These are phyloP conservation scores for Perizoma affinitatum DNA, from an alignment of 2,888 invertebrate genomes.

Conservation along the genomic window DNA sequence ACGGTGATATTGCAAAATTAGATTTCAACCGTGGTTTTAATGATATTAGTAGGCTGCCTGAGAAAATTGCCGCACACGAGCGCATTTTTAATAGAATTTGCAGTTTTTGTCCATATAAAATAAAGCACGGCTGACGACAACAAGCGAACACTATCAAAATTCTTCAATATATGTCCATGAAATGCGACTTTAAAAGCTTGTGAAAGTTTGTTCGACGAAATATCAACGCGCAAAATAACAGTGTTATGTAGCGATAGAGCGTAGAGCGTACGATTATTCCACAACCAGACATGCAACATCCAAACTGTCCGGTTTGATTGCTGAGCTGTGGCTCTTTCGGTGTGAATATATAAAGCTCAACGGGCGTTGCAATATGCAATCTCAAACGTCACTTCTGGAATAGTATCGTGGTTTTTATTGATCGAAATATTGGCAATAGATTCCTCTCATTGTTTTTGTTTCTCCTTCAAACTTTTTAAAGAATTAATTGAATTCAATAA, in stretches of 20 bases:
- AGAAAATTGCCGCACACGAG: slow-evolving; percentile 15
- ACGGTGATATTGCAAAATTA: slow-evolving; percentile 30
- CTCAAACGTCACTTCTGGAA: background rate
- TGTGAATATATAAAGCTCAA: background rate
- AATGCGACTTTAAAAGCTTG: too few relatives aligned
- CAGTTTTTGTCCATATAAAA: background rate
- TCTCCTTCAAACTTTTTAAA: background rate
- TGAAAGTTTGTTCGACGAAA: too few relatives aligned
- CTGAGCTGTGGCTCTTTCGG: background rate
- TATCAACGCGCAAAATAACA: background rate
- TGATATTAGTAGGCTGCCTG: slow-evolving; percentile 22
- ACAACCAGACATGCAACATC: too few relatives aligned
- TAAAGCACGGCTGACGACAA: background rate
- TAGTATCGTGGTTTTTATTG: too few relatives aligned
- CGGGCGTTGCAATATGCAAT: background rate
- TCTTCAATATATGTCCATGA: too few relatives aligned
- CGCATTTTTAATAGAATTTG: background rate
- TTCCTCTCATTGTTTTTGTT: too few relatives aligned
- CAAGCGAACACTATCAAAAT: too few relatives aligned
- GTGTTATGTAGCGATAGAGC: slow-evolving; percentile 4
- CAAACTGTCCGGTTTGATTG: background rate
- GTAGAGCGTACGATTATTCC: background rate
- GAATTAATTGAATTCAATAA: slow-evolving; percentile 6
- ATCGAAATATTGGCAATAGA: too few relatives aligned
- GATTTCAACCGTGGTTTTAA: slow-evolving; percentile 29